Evolutionary conservation across 2,888 invertebrate genomes (phyloP), one percentile per base, ranked within the genome.

Genomic region (Phoenoteleia sp.): DNA sequence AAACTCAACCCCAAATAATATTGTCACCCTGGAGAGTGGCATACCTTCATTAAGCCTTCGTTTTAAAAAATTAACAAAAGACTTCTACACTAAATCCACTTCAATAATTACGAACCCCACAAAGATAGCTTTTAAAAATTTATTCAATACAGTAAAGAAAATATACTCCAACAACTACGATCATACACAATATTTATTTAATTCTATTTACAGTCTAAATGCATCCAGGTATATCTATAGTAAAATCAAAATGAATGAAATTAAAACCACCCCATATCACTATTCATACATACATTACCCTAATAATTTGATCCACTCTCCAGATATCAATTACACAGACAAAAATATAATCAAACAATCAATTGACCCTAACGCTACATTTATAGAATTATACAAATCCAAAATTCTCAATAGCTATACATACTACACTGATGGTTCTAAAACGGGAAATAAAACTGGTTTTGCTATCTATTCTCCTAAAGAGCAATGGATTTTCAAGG

Each of bases 361-460:
- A n/a, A 25, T 2, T 19, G 19, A 15, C 27, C n/a, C 54, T 13
- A 13, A 54, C 9, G 5, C 54, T 5, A 54, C 25, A 4, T 54
- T 54, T n/a, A 25, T n/a, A n/a, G n/a, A n/a, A 42, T 42, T 42
- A 5, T 42, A 42, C 42, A 11, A 13, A n/a, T 11, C n/a, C 42
- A 42, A 42, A 2, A 39, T 25, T 5, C 7, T 69, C 4, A 3
- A 21, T 2, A 11, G 56, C 13, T 69, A 36, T 1, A 33, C 5
- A 5, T 58, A 58, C n/a, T 71, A 42, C 25, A 71, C 60, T 21
- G 72, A 72, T 23, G 72, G 72, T 1, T 72, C 60, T 2, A 72
- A 60, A 54, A 15, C 5, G 13, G 6, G 3, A 0, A 19, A 42
- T 9, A 58, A 19, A 29, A 27, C 29, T 7, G 45, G 19, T 9